A percentile compares a stretch with the other conserved stretches of the same genome.
Conservation (phyloP, 2,113 vertebrate genomes). For the Microtus pennsylvanicus region DNA sequence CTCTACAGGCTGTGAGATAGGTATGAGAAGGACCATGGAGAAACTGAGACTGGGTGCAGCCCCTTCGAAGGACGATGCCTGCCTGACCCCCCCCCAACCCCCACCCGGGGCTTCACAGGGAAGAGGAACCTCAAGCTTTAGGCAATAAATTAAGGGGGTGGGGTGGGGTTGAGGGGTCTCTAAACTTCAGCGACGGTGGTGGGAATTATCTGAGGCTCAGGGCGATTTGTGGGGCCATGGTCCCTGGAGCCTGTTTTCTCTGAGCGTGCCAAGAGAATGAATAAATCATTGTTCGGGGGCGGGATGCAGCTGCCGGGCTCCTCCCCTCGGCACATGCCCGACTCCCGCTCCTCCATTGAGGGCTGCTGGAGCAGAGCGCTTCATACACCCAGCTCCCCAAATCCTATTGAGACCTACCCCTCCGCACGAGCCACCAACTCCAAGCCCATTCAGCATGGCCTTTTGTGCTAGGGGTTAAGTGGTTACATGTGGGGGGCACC, state of each 20-base stretch:
- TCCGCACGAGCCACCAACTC: slow-evolving; percentile 86
- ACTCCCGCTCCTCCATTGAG: slow-evolving; percentile 85
- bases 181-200: neutral
- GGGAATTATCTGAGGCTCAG: slow-evolving; percentile 62
- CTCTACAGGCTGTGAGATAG: slow-evolving; percentile 37
- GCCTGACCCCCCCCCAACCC: neutral
- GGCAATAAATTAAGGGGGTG: neutral
- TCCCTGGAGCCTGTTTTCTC: slow-evolving; percentile 44
- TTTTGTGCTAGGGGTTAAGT: slow-evolving; percentile 91
- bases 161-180: neutral
- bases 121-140: neutral
- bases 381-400: slow-evolving; percentile 89
- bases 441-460: slow-evolving; percentile 85
- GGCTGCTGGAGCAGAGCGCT: slow-evolving; percentile 85
- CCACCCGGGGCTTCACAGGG: neutral
- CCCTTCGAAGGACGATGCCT: neutral
- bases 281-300: slow-evolving; percentile 90
- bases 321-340: slow-evolving; percentile 86
- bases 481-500: slow-evolving; percentile 88
- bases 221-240: slow-evolving; percentile 65
- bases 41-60: neutral
- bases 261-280: slow-evolving; percentile 80
- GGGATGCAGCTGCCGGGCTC: slow-evolving; percentile 90
- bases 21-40: neutral
- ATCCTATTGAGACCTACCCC: slow-evolving; percentile 86